Percentiles rank a stretch among this genome's conserved stretches.
phyloP scores from a whole-genome alignment of 2,888 invertebrate species.

The Tenthredo notha region DNA sequence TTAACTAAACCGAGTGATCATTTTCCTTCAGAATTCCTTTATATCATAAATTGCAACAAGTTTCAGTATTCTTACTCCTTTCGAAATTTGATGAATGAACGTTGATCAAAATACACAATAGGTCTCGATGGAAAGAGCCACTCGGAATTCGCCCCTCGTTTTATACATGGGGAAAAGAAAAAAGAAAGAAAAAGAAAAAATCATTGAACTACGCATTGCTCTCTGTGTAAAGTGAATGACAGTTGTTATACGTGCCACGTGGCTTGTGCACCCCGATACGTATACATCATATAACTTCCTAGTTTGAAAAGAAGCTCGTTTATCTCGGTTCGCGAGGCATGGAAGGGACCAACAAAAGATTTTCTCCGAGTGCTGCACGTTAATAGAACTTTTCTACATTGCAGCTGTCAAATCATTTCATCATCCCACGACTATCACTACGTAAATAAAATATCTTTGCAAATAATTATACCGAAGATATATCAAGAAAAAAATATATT shows the following conservation, averaged over 20 bases:
- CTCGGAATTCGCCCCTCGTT: background rate
- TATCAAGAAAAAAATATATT: background rate
- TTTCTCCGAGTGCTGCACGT: background rate
- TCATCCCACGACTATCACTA: background rate
- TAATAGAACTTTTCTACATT: background rate
- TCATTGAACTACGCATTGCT: constrained; percentile 27
- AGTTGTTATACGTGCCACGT: constrained; percentile 30
- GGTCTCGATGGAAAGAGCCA: background rate
- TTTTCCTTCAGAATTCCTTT: background rate
- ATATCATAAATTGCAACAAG: background rate
- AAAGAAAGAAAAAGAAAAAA: background rate
- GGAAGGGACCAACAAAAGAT: background rate
- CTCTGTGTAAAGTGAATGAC: background rate
- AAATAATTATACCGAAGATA: background rate
- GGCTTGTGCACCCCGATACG: background rate
- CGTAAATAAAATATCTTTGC: background rate
- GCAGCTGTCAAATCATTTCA: background rate
- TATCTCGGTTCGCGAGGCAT: constrained; percentile 8
- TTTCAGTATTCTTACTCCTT: background rate
- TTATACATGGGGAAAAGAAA: background rate
- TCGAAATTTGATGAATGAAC: background rate
- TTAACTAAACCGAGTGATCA: background rate
- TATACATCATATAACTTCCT: background rate
- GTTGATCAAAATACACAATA: background rate
- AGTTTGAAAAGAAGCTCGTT: constrained; percentile 18